Evolutionary conservation across 2,113 vertebrate genomes (phyloP), one percentile per base, ranked within the genome.

Genomic region (Cephalopterus ornatus): DNA sequence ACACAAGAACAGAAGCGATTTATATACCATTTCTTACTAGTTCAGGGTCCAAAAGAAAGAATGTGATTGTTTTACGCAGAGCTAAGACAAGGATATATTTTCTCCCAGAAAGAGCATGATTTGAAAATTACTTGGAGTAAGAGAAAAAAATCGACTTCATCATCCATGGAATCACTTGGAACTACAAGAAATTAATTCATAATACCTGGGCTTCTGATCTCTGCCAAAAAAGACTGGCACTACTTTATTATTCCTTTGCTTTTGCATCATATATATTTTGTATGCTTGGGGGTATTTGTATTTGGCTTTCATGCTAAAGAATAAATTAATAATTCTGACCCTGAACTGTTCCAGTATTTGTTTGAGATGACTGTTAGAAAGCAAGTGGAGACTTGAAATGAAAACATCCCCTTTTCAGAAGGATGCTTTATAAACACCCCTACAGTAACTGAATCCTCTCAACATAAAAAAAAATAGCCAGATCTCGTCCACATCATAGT

Each of bases 361-460:
- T 95, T 73, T 94, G 94, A 97, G 92, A 91, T 67, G 93, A 95
- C 79, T 68, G 65, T 92, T 79, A 56, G 72, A 85, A 92, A 83
- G 75, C 67, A 62, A 92, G 59, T 18, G 61, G 63, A 63, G 80
- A 47, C 61, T 39, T 87, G 82, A 85, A 71, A 79, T 67, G 44
- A 96, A 92, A 86, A 77, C 78, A 39, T 78, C 91, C 75, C 76
- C 18, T 90, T 93, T 82, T 93, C 79, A 88, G 92, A 73, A 92
- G 91, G 88, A 95, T 53, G 87, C 39, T 93, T 76, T 90, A 65
- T 74, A 70, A 91, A 92, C 72, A 85, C 89, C 93, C 96, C 91
- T 92, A 59, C 86, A 97, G 92, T 97, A 98, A 98, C 97, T 97
- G 97, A 98, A 92, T 98, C 95, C 97, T 97, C 97, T 96, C 87